These are phyloP conservation scores for Seira sanloemensis DNA, from an alignment of 2,888 invertebrate species.

Conservation along the genomic window DNA sequence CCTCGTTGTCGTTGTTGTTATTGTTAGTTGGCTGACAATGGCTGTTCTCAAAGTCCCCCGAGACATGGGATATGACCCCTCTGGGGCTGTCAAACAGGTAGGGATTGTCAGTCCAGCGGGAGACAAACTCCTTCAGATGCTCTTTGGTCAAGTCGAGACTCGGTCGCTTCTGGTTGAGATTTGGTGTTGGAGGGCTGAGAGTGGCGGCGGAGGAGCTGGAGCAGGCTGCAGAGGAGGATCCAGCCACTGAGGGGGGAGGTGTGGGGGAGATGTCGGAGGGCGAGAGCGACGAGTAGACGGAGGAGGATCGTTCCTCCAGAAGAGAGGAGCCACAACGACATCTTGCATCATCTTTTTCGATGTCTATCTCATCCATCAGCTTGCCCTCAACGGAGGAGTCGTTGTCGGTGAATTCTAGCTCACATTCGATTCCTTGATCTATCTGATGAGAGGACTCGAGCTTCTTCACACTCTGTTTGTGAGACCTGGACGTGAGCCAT, in stretches of 20 bases:
- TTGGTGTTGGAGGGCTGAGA: constrained; percentile 15
- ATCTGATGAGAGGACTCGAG: constrained; percentile 10
- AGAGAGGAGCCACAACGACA: constrained; percentile 56
- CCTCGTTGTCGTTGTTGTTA: constrained; percentile 9
- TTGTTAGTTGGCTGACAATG: not conserved
- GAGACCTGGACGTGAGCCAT: constrained; percentile 80
- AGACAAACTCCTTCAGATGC: constrained; percentile 89
- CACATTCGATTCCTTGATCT: constrained; percentile 57
- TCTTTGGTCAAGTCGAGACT: constrained; percentile 81
- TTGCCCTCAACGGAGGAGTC: constrained; percentile 71
- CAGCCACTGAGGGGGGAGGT: constrained; percentile 32
- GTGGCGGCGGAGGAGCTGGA: not conserved
- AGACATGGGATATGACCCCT: constrained; percentile 71
- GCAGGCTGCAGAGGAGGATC: not conserved
- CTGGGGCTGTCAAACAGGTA: constrained; percentile 83
- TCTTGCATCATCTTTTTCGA: constrained; percentile 66
- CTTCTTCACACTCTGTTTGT: constrained; percentile 13
- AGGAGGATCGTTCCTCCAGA: constrained; percentile 52
- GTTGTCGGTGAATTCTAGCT: constrained; percentile 55
- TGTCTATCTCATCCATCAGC: constrained; percentile 70
- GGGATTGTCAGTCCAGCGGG: constrained; percentile 92
- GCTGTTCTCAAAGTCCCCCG: constrained; percentile 23
- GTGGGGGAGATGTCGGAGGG: constrained; percentile 54
- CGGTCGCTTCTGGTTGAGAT: constrained; percentile 60
- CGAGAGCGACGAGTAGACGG: constrained; percentile 43